Evolutionary conservation across 2,113 vertebrate species (phyloP).

Genomic region (Bujurquina vittata): DNA sequence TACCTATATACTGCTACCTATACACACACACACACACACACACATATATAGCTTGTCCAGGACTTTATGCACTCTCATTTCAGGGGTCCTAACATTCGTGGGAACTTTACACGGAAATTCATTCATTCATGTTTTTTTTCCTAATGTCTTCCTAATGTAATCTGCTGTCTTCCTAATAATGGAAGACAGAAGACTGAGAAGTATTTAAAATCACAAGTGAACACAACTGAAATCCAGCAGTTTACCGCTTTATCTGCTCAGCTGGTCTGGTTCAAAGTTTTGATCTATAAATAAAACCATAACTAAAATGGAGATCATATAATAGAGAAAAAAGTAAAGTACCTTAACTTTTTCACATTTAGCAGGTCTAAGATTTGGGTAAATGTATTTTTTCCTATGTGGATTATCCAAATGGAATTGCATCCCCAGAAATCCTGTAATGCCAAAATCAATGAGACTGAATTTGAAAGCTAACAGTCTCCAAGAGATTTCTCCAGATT

Average conservation of each 20-base stretch:
- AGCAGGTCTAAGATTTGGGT: neutral
- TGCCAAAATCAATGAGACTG: too few relatives aligned
- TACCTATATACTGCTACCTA: too few relatives aligned
- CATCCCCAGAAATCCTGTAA: neutral
- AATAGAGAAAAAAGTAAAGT: neutral
- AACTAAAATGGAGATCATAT: neutral
- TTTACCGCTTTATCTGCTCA: neutral
- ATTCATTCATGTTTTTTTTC: accelerated
- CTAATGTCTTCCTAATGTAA: too few relatives aligned
- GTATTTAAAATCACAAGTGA: neutral
- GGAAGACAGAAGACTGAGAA: neutral
- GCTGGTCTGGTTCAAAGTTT: neutral
- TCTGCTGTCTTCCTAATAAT: too few relatives aligned
- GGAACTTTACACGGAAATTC: neutral
- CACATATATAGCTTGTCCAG: too few relatives aligned
- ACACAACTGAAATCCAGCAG: too few relatives aligned
- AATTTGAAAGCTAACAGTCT: neutral
- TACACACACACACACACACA: too few relatives aligned
- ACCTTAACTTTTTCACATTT: neutral
- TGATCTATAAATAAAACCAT: neutral
- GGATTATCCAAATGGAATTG: too few relatives aligned
- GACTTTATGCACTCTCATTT: neutral
- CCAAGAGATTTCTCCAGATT: neutral
- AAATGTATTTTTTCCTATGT: neutral
- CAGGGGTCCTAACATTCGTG: neutral